A percentile compares a stretch with the other conserved stretches of the same genome.
phyloP scores from a whole-genome alignment of 2,888 invertebrate species.

The Morpho achilles region DNA sequence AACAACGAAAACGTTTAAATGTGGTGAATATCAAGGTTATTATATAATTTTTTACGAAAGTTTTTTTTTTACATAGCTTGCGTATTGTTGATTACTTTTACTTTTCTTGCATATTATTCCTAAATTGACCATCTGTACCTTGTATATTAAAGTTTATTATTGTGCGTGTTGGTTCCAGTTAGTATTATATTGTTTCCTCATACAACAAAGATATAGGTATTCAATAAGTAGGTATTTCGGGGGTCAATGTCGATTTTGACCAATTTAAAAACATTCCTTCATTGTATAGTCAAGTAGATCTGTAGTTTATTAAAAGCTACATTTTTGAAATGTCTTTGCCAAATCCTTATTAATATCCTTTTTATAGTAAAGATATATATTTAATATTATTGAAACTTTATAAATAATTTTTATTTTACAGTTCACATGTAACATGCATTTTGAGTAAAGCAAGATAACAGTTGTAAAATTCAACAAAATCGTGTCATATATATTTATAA shows the following conservation, averaged over 20 bases:
- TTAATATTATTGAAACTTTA: background rate
- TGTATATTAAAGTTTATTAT: slow-evolving; percentile 2
- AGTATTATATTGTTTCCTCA: too few relatives aligned
- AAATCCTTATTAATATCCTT: slow-evolving; percentile 40
- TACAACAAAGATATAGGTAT: too few relatives aligned
- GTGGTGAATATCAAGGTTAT: slow-evolving; percentile 27
- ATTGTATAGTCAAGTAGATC: slow-evolving; percentile 16
- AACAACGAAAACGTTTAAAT: slow-evolving; percentile 19
- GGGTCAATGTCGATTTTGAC: slow-evolving; percentile 36
- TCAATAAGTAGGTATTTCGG: slow-evolving; percentile 13
- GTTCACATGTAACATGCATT: slow-evolving; percentile 44
- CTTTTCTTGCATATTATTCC: slow-evolving; percentile 37
- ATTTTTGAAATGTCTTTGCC: slow-evolving; percentile 22
- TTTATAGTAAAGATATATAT: slow-evolving; percentile 37
- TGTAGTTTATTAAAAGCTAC: too few relatives aligned
- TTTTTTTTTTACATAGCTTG: slow-evolving; percentile 43
- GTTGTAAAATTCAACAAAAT: background rate
- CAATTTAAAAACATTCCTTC: slow-evolving; percentile 27
- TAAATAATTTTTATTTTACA: slow-evolving; percentile 44
- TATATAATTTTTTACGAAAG: slow-evolving; percentile 36
- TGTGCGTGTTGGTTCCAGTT: background rate
- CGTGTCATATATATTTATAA: background rate
- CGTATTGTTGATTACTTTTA: slow-evolving; percentile 49
- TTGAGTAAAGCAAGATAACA: slow-evolving; percentile 22
- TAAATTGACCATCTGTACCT: slow-evolving; percentile 22